A percentile compares a stretch with the other conserved stretches of the same genome.
Evolutionary conservation across 2,113 vertebrate species (phyloP).

Genomic region (Leucopsar rothschildi): DNA sequence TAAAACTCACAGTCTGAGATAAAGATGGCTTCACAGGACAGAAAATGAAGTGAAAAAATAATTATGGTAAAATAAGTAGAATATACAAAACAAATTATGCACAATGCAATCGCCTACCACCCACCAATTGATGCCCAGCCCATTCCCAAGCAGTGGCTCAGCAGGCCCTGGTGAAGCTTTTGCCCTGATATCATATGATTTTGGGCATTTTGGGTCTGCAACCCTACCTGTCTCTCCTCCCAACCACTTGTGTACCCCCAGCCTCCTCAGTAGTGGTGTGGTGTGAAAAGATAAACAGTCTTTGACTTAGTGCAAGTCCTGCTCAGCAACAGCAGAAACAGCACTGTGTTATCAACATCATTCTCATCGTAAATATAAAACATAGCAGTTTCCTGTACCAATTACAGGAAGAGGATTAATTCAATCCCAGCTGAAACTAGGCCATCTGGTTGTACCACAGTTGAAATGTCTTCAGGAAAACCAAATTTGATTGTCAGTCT

Average conservation of each 20-base stretch:
- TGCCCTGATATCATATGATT: neutral
- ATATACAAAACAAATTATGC: neutral
- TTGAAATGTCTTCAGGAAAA: neutral
- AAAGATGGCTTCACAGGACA: neutral
- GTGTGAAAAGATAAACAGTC: neutral
- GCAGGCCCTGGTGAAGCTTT: neutral
- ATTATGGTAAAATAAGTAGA: neutral
- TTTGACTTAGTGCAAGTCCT: neutral
- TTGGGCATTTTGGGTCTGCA: neutral
- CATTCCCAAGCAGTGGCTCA: rapidly evolving
- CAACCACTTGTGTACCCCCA: neutral
- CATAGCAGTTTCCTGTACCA: neutral
- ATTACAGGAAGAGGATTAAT: neutral
- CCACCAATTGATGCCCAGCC: too few species aligned
- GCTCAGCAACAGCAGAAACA: neutral
- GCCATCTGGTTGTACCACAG: neutral
- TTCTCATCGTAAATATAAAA: neutral
- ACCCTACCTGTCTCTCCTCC: neutral
- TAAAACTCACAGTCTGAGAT: neutral
- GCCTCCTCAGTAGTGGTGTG: neutral
- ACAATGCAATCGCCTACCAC: neutral
- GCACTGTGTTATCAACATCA: neutral
- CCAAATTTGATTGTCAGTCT: neutral
- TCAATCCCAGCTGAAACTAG: neutral
- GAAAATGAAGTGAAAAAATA: neutral